Conservation (phyloP, 2,113 vertebrate genomes). For the Sinosuthora webbiana region DNA sequence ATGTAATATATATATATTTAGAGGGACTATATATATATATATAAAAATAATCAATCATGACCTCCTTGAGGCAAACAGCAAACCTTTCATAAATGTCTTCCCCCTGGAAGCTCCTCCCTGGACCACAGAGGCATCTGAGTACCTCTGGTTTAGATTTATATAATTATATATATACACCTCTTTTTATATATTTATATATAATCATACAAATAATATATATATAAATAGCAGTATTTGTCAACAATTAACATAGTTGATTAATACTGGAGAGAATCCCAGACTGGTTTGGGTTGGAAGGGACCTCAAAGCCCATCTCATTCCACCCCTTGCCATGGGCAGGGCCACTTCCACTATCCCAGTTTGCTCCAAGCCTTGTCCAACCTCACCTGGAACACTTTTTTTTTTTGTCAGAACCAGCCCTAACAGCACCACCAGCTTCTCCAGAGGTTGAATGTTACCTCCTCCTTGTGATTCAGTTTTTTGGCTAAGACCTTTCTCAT, state of each 20-base stretch:
- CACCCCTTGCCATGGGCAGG: background rate
- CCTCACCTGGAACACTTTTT: background rate
- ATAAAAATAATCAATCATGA: background rate
- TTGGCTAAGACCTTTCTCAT: background rate
- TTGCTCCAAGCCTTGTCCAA: background rate
- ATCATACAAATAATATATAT: background rate
- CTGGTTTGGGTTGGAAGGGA: background rate
- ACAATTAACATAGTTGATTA: background rate
- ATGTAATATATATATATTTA: background rate
- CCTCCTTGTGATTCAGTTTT: background rate
- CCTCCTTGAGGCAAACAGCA: background rate
- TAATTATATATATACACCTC: background rate
- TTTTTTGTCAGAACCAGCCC: background rate
- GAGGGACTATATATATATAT: background rate
- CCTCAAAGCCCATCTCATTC: background rate
- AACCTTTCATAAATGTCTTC: too few relatives aligned
- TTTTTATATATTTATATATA: too few relatives aligned
- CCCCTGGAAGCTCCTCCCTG: background rate
- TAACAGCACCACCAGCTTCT: background rate
- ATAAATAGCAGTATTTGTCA: background rate
- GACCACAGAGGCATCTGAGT: background rate
- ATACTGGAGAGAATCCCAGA: background rate
- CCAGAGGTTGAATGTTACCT: background rate
- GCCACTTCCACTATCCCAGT: background rate
- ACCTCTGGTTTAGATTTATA: background rate